phyloP scores from a whole-genome alignment of 2,113 vertebrate genomes.

The Canis aureus region DNA sequence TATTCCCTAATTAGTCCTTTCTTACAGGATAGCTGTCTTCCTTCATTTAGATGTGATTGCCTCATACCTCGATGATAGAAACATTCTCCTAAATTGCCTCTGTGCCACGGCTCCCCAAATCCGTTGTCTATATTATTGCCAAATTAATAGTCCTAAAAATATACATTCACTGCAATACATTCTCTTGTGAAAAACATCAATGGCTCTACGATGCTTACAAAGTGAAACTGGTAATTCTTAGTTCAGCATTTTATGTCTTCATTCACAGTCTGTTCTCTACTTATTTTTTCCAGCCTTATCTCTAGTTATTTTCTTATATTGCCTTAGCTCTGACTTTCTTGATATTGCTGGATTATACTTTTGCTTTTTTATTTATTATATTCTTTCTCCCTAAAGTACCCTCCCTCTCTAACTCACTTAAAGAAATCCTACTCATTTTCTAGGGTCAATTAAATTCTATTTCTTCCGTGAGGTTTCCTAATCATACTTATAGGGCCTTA shows the following conservation, averaged over 20 bases:
- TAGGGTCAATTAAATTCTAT: not conserved
- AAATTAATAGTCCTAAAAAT: conserved; percentile 41
- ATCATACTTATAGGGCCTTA: not conserved
- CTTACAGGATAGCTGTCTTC: not conserved
- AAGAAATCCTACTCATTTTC: not conserved
- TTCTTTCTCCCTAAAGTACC: not conserved
- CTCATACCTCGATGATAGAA: not conserved
- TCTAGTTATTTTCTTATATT: not conserved
- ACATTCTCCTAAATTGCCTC: not conserved
- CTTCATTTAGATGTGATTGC: not conserved
- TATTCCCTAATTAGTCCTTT: not conserved
- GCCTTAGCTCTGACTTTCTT: not conserved
- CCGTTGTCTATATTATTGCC: not conserved
- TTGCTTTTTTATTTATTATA: not conserved
- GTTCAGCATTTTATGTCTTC: not conserved
- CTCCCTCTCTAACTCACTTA: not conserved
- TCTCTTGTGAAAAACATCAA: not conserved
- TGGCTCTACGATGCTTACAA: not conserved
- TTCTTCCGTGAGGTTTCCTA: not conserved
- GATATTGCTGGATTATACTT: not conserved
- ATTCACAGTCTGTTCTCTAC: not conserved
- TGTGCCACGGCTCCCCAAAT: not conserved
- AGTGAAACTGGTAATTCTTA: not conserved
- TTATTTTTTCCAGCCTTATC: not conserved
- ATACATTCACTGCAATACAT: not conserved